Conservation (phyloP, 1,140 invertebrate species). For the Anastatus disparis region DNA sequence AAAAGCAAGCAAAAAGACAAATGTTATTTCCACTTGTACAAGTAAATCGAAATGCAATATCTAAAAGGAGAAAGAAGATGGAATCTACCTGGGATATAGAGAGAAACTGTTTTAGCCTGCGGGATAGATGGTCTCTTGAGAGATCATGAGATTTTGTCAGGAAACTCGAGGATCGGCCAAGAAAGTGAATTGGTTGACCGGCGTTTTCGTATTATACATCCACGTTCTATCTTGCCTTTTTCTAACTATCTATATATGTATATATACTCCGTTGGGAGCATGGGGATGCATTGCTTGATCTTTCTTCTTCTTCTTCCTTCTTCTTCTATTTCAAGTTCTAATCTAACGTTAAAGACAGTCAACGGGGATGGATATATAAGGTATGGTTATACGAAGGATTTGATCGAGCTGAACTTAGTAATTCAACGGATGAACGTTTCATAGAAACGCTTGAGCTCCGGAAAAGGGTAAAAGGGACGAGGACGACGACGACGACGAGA, state of each 20-base stretch:
- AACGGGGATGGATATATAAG: background rate
- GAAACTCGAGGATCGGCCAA: background rate
- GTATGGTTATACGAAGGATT: background rate
- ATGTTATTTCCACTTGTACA: too few species aligned
- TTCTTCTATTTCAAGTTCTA: background rate
- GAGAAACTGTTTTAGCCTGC: too few species aligned
- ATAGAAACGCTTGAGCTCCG: background rate
- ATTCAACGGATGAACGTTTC: constrained; percentile 18
- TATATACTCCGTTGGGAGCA: too few species aligned
- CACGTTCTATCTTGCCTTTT: background rate
- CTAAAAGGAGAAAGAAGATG: too few species aligned
- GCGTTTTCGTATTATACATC: background rate
- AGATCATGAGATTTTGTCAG: background rate
- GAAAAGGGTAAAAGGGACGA: too few species aligned
- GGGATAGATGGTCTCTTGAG: too few species aligned
- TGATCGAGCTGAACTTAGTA: constrained; percentile 11
- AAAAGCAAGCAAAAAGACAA: too few species aligned
- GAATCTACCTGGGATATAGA: too few species aligned
- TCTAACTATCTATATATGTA: too few species aligned
- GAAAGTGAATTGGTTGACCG: constrained; percentile 9
- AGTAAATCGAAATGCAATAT: too few species aligned
- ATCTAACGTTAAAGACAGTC: too few species aligned
- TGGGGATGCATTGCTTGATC: background rate
- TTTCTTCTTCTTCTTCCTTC: background rate
- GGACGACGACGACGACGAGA: background rate